Evolutionary conservation across 1,140 invertebrate genomes (phyloP).

Genomic region (Pectinophora gossypiella): DNA sequence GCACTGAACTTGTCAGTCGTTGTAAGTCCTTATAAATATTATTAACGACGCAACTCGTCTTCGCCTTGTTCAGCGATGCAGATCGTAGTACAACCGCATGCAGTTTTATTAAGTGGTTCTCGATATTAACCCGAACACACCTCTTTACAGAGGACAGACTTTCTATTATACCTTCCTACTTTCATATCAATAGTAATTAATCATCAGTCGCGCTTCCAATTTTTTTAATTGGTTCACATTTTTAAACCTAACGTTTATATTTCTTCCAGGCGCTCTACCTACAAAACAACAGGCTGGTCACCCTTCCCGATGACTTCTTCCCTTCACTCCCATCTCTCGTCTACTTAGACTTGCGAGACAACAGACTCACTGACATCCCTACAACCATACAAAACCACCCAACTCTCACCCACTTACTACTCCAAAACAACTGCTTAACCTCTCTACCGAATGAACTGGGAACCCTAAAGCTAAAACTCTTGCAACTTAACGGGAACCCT

Average conservation of each 20-base stretch:
- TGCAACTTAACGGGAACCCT: slow-evolving; percentile 75
- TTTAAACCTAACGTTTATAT: slow-evolving; percentile 1
- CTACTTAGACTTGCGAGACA: slow-evolving; percentile 78
- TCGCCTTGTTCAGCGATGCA: not conserved
- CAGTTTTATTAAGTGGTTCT: not conserved
- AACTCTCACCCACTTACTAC: slow-evolving; percentile 73
- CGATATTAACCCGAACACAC: not conserved
- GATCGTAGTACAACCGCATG: not conserved
- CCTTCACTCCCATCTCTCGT: slow-evolving; percentile 59
- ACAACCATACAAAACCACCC: slow-evolving; percentile 70
- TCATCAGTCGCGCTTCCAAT: not conserved
- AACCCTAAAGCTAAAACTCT: slow-evolving; percentile 69
- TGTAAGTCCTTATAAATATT: slow-evolving; percentile 27
- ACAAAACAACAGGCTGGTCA: slow-evolving; percentile 71
- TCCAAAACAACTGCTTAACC: slow-evolving; percentile 76
- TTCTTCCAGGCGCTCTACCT: slow-evolving; percentile 75
- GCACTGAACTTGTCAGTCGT: slow-evolving; percentile 30
- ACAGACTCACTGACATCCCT: slow-evolving; percentile 72
- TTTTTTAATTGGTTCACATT: not conserved
- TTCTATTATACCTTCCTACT: not conserved
- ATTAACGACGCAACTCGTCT: not conserved
- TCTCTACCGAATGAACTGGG: slow-evolving; percentile 76
- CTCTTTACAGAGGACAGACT: not conserved
- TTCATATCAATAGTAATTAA: not conserved
- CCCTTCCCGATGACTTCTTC: slow-evolving; percentile 75